Conservation (phyloP, 2,797 vertebrate species). For the Mus minutoides region DNA sequence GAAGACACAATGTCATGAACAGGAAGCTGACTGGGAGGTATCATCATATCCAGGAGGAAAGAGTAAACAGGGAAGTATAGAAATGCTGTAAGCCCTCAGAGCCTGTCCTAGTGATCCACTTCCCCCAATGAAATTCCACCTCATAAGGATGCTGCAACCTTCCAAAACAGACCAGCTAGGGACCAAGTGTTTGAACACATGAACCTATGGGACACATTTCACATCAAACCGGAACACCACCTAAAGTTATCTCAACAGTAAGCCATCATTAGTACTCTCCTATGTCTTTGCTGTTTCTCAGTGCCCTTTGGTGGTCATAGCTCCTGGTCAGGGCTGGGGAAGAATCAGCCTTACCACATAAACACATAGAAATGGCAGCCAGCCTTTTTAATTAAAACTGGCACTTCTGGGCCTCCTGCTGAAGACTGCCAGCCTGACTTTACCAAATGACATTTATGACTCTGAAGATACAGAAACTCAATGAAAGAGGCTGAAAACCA, state of each 20-base stretch:
- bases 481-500: constrained; percentile 44
- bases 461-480: constrained; percentile 28
- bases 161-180: no score
- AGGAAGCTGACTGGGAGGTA: background rate
- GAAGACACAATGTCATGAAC: background rate
- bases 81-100: background rate
- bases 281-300: background rate
- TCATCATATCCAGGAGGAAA: background rate
- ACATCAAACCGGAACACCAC: background rate
- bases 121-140: background rate
- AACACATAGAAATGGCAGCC: constrained; percentile 57
- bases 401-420: constrained; percentile 49
- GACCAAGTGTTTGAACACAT: background rate
- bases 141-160: background rate
- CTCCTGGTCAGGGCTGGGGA: background rate
- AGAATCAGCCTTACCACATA: background rate
- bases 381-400: constrained; percentile 67
- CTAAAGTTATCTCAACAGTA: background rate
- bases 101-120: background rate
- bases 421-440: constrained; percentile 50
- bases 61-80: background rate
- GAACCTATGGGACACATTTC: background rate
- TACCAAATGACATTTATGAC: constrained; percentile 71
- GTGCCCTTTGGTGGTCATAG: constrained; percentile 11
- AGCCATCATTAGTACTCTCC: background rate